Evolutionary conservation across 2,797 vertebrate genomes (phyloP), one percentile per base, ranked within the genome.

Genomic region (Anguilla anguilla): DNA sequence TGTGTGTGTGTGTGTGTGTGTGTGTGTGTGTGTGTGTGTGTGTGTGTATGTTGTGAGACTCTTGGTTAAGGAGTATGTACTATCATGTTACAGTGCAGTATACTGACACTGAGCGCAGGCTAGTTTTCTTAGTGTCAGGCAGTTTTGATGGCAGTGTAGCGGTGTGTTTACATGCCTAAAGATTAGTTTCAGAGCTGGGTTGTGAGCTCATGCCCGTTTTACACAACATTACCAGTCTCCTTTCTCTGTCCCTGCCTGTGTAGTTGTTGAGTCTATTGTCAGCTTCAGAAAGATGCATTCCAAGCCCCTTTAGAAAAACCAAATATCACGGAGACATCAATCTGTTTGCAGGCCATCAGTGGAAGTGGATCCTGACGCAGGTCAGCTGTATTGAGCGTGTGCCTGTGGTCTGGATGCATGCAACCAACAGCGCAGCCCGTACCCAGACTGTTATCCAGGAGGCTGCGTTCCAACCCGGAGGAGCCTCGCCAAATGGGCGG

Each of bases 31-130:
- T 85, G 55, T 46, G 2, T 85, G 64, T 82, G 79, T 57, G 67
- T 85, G 84, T 35, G 72, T 79, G 86, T 55, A 61, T 86, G 86
- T 43, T 46, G 43, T 46, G 43, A 46, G 43, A 46, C 25, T 77
- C 74, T 77, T 77, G 39, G 31, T 39, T 77, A 77, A 77, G 74
- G 35, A 46, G 43, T 46, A 35, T 77, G 74, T 35, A 43, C 74
- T 77, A 77, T 77, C 35, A 77, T 43, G 17, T 77, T 43, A 43
- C 74, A 77, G 39, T 43, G 35, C 15, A 19, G 74, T 77, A 19
- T 15, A 77, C 39, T 77, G 35, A 77, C 17, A 35, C 35, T 19
- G 35, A 43, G 39, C 17, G 11, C 74, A 43, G 74, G 15, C 19
- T 77, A 77, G 74, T 77, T 77, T 77, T 77, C 17, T 39, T 77